These are phyloP conservation scores for Istiophorus platypterus DNA, from an alignment of 2,113 vertebrate genomes.

Conservation along the genomic window DNA sequence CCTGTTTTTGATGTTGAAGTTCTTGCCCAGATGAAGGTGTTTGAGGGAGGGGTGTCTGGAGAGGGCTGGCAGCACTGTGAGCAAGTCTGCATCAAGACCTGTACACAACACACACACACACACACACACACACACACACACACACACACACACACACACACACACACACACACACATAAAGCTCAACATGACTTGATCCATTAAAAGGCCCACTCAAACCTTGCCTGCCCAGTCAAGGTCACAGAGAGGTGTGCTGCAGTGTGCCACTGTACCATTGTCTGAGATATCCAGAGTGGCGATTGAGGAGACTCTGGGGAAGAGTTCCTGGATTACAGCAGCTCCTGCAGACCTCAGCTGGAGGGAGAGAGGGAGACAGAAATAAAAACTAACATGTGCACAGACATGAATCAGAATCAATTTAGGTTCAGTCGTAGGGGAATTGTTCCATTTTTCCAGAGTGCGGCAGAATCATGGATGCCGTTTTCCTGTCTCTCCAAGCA, in stretches of 20 bases:
- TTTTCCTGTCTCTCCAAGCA: slow-evolving; percentile 23
- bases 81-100: slow-evolving; percentile 89
- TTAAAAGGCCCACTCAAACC: slow-evolving; percentile 34
- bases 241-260: slow-evolving; percentile 30
- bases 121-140: slow-evolving; percentile 8
- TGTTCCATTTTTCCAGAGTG: slow-evolving; percentile 55
- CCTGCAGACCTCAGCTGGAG: slow-evolving; percentile 87
- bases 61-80: slow-evolving; percentile 86
- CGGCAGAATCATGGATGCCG: slow-evolving; percentile 45
- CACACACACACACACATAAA: slow-evolving; percentile 4
- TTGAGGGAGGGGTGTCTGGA: slow-evolving; percentile 88
- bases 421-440: slow-evolving; percentile 51
- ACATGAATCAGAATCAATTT: slow-evolving; percentile 56
- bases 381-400: slow-evolving; percentile 42
- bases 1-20: slow-evolving; percentile 93
- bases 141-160: slow-evolving; percentile 49
- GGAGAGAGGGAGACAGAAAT: slow-evolving; percentile 19
- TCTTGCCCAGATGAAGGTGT: slow-evolving; percentile 90
- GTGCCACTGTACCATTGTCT: slow-evolving; percentile 85
- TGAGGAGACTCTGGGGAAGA: slow-evolving; percentile 86
- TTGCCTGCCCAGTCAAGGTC: slow-evolving; percentile 49
- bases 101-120: slow-evolving; percentile 39
- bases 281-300: slow-evolving; percentile 89
- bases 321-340: slow-evolving; percentile 88
- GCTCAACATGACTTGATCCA: slow-evolving; percentile 36